Evolutionary conservation across 2,113 vertebrate species (phyloP).

Genomic region (Tichodroma muraria): DNA sequence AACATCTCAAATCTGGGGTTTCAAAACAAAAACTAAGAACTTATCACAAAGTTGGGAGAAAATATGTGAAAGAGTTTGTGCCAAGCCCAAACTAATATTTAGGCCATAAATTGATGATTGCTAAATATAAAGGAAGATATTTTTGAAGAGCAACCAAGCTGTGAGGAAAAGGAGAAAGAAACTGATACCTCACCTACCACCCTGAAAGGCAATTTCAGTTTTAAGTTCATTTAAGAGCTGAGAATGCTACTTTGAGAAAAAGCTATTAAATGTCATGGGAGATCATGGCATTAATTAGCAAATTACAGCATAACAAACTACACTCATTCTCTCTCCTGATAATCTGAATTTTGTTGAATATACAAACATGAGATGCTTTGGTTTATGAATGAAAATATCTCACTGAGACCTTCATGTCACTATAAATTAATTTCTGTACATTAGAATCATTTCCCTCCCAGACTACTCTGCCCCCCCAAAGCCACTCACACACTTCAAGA

Average conservation of each 20-base stretch:
- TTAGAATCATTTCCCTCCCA: neutral
- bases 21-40: neutral
- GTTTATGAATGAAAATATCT: neutral
- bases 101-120: neutral
- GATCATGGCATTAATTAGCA: neutral
- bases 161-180: neutral
- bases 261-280: neutral
- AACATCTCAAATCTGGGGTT: neutral
- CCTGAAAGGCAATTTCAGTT: neutral
- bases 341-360: neutral
- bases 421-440: neutral
- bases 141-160: neutral
- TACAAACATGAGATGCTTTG: accelerated
- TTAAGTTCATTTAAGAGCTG: neutral
- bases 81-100: neutral
- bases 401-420: neutral
- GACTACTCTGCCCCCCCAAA: neutral
- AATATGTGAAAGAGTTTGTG: neutral
- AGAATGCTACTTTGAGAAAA: neutral
- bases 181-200: neutral
- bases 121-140: neutral
- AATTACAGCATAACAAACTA: neutral
- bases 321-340: neutral
- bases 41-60: neutral
- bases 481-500: neutral